These are phyloP conservation scores for Berghia stephanieae DNA, from an alignment of 1,140 invertebrate genomes.

Conservation along the genomic window DNA sequence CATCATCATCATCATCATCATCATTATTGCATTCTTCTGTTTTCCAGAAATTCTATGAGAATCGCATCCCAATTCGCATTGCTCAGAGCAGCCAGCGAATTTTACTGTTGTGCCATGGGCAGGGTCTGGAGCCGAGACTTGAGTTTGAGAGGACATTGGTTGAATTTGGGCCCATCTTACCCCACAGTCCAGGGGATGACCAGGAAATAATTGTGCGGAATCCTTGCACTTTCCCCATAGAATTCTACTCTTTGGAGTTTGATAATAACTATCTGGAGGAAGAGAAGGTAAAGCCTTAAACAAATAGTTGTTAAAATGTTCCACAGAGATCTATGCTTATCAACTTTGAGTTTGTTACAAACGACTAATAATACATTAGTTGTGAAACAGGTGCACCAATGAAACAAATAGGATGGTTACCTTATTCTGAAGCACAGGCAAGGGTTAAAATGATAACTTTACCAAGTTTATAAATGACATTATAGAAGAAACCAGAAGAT, in stretches of 20 bases:
- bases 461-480: too few species aligned
- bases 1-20: too few species aligned
- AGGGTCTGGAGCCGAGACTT: conserved; percentile 64
- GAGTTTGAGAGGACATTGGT: conserved; percentile 62
- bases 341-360: too few species aligned
- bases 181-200: conserved; percentile 65
- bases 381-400: too few species aligned
- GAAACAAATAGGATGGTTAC: too few species aligned
- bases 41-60: conserved; percentile 64
- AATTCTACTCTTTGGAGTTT: conserved; percentile 67
- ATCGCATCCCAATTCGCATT: conserved; percentile 63
- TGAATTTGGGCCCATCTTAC: conserved; percentile 66
- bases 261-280: conserved; percentile 65
- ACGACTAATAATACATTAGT: too few species aligned
- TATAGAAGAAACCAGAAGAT: too few species aligned
- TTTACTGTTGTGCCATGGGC: conserved; percentile 61
- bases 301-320: too few species aligned
- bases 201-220: conserved; percentile 63
- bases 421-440: too few species aligned
- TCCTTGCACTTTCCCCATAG: conserved; percentile 65
- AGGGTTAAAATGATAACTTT: too few species aligned
- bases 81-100: conserved; percentile 65
- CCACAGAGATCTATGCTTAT: too few species aligned
- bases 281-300: conserved; percentile 67
- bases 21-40: background rate